Percentiles rank a stretch among this genome's conserved stretches.
phyloP scores from a whole-genome alignment of 2,797 vertebrate species.

The Myoxocephalus aenaeus region DNA sequence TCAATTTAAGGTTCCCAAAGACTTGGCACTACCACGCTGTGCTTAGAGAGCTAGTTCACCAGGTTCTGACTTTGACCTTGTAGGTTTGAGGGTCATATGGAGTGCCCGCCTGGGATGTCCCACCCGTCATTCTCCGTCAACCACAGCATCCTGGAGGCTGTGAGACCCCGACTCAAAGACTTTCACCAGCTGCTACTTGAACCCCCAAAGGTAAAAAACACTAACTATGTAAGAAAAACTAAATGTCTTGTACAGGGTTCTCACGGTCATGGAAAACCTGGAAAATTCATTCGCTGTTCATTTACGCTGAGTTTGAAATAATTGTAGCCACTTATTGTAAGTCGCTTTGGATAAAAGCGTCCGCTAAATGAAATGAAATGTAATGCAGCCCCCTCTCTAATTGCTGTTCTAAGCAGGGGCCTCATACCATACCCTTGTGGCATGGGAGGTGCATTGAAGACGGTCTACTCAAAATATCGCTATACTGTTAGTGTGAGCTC shows the following conservation, averaged over 20 bases:
- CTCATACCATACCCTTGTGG: too few relatives aligned
- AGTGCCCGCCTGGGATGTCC: slow-evolving; percentile 94
- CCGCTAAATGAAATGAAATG: too few relatives aligned
- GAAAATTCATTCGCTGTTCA: too few relatives aligned
- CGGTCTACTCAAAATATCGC: too few relatives aligned
- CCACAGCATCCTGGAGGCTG: slow-evolving; percentile 95
- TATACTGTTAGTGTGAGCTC: too few relatives aligned
- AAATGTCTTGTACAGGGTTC: background rate
- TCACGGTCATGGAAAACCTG: too few relatives aligned
- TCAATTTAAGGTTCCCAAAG: background rate
- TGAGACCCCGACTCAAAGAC: slow-evolving; percentile 93
- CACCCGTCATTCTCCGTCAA: slow-evolving; percentile 94
- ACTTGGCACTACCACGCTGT: background rate
- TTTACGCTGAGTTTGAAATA: too few relatives aligned
- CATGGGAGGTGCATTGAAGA: too few relatives aligned
- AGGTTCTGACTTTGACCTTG: slow-evolving; percentile 22
- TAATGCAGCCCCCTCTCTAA: too few relatives aligned
- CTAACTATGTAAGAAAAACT: background rate
- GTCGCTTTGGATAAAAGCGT: too few relatives aligned
- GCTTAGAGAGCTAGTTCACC: background rate
- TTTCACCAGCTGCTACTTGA: slow-evolving; percentile 97
- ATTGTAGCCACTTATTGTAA: too few relatives aligned
- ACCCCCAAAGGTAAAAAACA: slow-evolving; percentile 91
- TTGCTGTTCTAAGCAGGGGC: too few relatives aligned
- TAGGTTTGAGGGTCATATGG: slow-evolving; percentile 98